Evolutionary conservation across 2,888 invertebrate genomes (phyloP), one percentile per base, ranked within the genome.

Genomic region (Drosophila koepferae): DNA sequence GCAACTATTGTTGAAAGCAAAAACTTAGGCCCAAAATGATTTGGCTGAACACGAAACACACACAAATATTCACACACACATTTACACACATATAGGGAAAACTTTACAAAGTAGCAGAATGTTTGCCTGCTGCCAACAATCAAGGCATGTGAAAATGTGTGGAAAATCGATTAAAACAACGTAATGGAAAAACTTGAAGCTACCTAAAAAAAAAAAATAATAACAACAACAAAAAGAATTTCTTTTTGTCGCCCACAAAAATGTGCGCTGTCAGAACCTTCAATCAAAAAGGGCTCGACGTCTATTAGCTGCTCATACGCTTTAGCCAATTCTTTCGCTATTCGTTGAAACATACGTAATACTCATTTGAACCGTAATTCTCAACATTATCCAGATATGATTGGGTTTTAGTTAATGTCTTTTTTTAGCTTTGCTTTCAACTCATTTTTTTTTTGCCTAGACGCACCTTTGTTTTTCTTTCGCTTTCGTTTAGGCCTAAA

Each of bases 91-190:
- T 8, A 3, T 7, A 12, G n/a, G 54, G 58, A 71, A 61, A 84
- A 77, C 66, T 77, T 77, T 53, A 48, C 51, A 48, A 69, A 74
- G 55, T 65, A 65, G 28, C 60, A 63, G 55, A 77, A 77, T 77
- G 70, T 74, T 74, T 74, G 62, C 56, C 38, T 72, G 70, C 48
- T 77, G 70, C 51, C 66, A 60, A 63, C 67, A 72, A 75, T 73
- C 69, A 63, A 68, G 67, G 73, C 80, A 62, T 49, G 67, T 55
- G 58, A 65, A 85, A 85, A 70, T 77, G 71, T 85, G 83, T 73
- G 84, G 72, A 83, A 83, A 83, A 83, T 83, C 83, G 83, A 86
- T 84, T 82, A 71, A 73, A 77, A 59, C 49, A 62, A 55, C 70
- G 68, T 76, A 73, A 82, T 80, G 72, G 74, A 80, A 78, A 80